Evolutionary conservation across 2,797 vertebrate genomes (phyloP).

Genomic region (Peromyscus eremicus): DNA sequence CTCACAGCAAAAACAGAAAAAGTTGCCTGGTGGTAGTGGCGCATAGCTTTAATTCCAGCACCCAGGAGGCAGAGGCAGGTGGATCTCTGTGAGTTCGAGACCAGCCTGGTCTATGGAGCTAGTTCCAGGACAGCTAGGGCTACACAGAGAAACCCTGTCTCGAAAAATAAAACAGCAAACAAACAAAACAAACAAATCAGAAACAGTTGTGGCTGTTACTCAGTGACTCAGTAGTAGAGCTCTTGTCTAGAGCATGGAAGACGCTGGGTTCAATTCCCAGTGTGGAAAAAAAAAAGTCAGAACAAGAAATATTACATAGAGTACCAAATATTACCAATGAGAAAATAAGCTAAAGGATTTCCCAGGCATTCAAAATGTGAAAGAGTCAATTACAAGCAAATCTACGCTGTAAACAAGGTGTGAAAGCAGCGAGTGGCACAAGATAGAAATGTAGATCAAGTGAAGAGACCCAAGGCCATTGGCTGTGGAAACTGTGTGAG

Average conservation of each 20-base stretch:
- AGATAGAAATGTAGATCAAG: background rate
- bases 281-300: background rate
- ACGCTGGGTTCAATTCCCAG: background rate
- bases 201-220: background rate
- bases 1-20: background rate
- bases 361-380: background rate
- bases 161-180: background rate
- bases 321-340: background rate
- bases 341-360: background rate
- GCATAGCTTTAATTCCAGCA: background rate
- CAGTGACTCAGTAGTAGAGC: background rate
- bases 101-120: background rate
- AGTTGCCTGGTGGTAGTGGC: background rate
- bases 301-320: background rate
- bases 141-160: background rate
- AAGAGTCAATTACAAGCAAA: background rate
- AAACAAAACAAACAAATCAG: background rate
- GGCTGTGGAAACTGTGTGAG: background rate
- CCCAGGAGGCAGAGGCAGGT: background rate
- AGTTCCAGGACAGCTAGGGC: background rate
- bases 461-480: background rate
- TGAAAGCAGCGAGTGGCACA: no score
- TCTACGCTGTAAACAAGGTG: background rate
- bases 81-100: background rate
- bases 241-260: background rate